These are phyloP conservation scores for Brachionus koreanus DNA, from an alignment of 1,140 invertebrate genomes.

Conservation along the genomic window DNA sequence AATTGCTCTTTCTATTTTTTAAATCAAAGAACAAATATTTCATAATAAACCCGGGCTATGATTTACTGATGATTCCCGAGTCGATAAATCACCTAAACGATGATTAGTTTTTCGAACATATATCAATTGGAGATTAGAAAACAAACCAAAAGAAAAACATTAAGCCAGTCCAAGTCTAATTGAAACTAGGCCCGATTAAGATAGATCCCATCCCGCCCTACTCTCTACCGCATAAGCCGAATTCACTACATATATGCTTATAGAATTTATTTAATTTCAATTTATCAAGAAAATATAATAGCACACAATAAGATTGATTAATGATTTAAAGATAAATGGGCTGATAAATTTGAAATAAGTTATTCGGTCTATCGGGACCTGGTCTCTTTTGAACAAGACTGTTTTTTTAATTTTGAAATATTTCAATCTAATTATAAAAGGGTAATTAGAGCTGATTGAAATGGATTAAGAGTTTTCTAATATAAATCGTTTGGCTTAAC, in stretches of 20 bases:
- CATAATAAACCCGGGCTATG: neutral
- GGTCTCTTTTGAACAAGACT: neutral
- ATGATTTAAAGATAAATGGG: conserved; percentile 37
- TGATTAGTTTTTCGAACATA: neutral
- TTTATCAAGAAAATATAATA: conserved; percentile 9
- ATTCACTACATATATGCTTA: neutral
- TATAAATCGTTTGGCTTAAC: neutral
- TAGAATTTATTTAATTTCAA: neutral
- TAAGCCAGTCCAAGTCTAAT: neutral
- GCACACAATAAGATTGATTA: conserved; percentile 29
- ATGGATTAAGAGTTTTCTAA: neutral
- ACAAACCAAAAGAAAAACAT: neutral
- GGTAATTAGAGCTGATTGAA: conserved; percentile 1
- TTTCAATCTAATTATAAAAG: neutral
- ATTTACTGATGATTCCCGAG: conserved; percentile 1
- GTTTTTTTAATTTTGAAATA: conserved; percentile 28
- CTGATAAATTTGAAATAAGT: conserved; percentile 32
- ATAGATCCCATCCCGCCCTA: neutral
- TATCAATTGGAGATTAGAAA: conserved; percentile 1
- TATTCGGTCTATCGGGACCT: neutral
- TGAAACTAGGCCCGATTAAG: neutral
- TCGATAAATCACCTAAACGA: conserved; percentile 35
- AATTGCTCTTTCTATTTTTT: neutral
- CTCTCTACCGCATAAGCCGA: neutral
- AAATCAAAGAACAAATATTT: neutral